Evolutionary conservation across 2,888 invertebrate species (phyloP).

Genomic region (Nebria salina): DNA sequence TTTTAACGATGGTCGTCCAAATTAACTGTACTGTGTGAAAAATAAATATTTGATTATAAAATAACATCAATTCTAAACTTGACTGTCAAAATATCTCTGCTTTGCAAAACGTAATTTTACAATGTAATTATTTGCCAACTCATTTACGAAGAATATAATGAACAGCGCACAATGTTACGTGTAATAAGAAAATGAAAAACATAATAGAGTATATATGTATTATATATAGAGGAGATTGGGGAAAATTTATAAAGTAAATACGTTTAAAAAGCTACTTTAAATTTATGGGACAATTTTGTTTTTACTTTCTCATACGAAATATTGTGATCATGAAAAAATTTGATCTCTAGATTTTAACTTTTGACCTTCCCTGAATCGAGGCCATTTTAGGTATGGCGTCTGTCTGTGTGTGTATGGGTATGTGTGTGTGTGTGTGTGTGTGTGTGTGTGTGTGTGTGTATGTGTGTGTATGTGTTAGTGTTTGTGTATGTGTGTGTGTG

Average conservation of each 20-base stretch:
- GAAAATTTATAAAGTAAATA: neutral
- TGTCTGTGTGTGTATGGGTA: too few relatives aligned
- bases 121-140: conserved; percentile 23
- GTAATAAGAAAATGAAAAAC: neutral
- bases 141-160: neutral
- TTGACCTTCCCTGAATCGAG: too few relatives aligned
- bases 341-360: too few relatives aligned
- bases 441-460: too few relatives aligned
- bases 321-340: too few relatives aligned
- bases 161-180: neutral
- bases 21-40: neutral
- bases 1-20: neutral
- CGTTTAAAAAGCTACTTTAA: neutral
- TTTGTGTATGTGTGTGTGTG: too few relatives aligned
- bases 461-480: too few relatives aligned
- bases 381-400: too few relatives aligned
- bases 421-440: too few relatives aligned
- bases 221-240: neutral
- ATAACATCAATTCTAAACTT: neutral
- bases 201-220: neutral
- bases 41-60: neutral
- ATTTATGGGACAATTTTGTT: too few relatives aligned
- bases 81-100: neutral
- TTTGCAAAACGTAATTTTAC: neutral
- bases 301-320: too few relatives aligned